Evolutionary conservation across 2,113 vertebrate species (phyloP).

Genomic region (Micronycteris hirsuta): DNA sequence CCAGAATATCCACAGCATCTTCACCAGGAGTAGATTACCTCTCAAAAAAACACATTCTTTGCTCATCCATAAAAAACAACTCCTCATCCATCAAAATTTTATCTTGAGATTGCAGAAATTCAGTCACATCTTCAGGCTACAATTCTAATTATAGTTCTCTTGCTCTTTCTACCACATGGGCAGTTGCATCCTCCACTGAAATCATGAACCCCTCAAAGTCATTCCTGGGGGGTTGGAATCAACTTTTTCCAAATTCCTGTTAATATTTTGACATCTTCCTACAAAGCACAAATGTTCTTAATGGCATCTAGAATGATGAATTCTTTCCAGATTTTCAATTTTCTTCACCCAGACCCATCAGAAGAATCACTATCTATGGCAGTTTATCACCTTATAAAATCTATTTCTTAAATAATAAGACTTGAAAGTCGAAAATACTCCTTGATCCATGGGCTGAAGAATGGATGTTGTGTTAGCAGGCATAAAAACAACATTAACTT

Average conservation of each 20-base stretch:
- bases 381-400: background rate
- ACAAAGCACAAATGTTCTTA: background rate
- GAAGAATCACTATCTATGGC: background rate
- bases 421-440: background rate
- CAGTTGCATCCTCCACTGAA: background rate
- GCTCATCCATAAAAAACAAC: background rate
- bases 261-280: background rate
- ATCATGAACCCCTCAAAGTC: background rate
- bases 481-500: background rate
- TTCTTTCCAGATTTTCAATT: background rate
- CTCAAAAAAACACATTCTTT: background rate
- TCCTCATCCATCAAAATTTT: background rate
- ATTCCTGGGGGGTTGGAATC: background rate
- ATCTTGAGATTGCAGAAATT: background rate
- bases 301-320: background rate
- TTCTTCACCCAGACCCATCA: background rate
- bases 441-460: background rate
- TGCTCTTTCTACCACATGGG: background rate
- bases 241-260: background rate
- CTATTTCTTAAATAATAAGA: background rate
- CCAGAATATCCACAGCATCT: background rate
- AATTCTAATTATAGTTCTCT: background rate
- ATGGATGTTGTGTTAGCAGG: background rate
- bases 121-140: background rate
- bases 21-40: background rate